phyloP scores from a whole-genome alignment of 2,888 invertebrate species.

The Epirrhoe tristata region DNA sequence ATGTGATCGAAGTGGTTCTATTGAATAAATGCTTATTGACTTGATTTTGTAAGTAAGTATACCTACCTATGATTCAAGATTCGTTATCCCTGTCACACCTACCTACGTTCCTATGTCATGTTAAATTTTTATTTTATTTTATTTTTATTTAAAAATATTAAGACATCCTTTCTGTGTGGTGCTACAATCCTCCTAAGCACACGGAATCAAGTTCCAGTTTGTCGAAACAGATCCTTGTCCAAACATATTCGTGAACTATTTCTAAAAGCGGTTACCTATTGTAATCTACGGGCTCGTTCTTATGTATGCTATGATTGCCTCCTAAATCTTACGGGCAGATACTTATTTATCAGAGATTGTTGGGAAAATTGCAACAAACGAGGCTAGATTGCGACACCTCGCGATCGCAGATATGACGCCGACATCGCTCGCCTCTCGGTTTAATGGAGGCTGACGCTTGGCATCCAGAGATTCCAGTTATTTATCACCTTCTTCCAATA shows the following conservation, averaged over 20 bases:
- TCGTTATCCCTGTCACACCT: too few species aligned
- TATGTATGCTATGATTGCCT: neutral
- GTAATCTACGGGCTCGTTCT: neutral
- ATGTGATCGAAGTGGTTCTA: too few species aligned
- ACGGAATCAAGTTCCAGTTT: too few species aligned
- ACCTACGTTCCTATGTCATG: too few species aligned
- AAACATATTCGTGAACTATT: neutral
- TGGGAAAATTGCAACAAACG: conserved; percentile 37
- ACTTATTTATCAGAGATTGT: conserved; percentile 20
- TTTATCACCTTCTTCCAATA: neutral
- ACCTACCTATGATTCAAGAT: too few species aligned
- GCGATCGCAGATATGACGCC: conserved; percentile 29
- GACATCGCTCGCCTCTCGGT: conserved; percentile 3
- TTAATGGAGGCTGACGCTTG: conserved; percentile 8
- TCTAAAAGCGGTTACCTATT: neutral
- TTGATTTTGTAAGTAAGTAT: too few species aligned
- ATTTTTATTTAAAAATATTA: too few species aligned
- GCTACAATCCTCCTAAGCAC: too few species aligned
- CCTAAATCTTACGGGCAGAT: conserved; percentile 1
- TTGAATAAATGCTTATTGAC: too few species aligned
- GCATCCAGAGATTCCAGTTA: neutral
- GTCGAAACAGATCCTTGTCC: too few species aligned
- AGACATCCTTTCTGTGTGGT: too few species aligned
- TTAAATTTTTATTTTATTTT: too few species aligned
- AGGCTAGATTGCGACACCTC: conserved; percentile 28